These are phyloP conservation scores for Zygogramma bicolorata DNA, from an alignment of 2,888 invertebrate genomes.

Conservation along the genomic window DNA sequence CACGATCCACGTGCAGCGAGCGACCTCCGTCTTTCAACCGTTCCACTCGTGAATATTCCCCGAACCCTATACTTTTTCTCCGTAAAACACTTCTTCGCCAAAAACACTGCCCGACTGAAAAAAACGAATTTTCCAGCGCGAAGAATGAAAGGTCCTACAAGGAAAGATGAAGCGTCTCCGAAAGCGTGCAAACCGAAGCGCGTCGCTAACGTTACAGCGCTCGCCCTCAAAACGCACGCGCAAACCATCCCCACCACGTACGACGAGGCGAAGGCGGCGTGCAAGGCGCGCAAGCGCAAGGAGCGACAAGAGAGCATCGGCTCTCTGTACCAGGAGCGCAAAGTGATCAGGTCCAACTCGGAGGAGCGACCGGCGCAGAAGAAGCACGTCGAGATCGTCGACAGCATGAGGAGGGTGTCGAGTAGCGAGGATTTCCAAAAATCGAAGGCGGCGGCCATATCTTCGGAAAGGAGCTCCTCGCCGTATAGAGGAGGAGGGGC, in stretches of 20 bases:
- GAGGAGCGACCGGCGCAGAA: constrained; percentile 69
- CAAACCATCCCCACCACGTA: constrained; percentile 52
- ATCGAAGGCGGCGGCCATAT: constrained; percentile 42
- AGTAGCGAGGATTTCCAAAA: constrained; percentile 74
- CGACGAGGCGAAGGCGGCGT: constrained; percentile 63
- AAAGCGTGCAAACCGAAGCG: constrained; percentile 50
- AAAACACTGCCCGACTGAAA: neutral
- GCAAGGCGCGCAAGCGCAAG: constrained; percentile 72
- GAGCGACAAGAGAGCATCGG: constrained; percentile 74
- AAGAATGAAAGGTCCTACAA: constrained; percentile 56
- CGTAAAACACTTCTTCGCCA: too few relatives aligned
- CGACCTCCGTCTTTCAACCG: too few relatives aligned
- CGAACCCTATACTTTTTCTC: too few relatives aligned
- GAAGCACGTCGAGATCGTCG: constrained; percentile 57
- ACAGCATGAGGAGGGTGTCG: constrained; percentile 71
- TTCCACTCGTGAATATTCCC: too few relatives aligned
- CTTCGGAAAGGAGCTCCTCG: constrained; percentile 57
- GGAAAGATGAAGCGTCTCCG: constrained; percentile 51
- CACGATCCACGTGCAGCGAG: too few relatives aligned
- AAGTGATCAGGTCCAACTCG: constrained; percentile 73
- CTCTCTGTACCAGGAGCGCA: constrained; percentile 71
- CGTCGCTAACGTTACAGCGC: constrained; percentile 38
- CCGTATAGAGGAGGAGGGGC: constrained; percentile 53
- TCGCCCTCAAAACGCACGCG: constrained; percentile 40
- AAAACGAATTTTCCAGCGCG: constrained; percentile 35